A percentile compares a stretch with the other conserved stretches of the same genome.
These are phyloP conservation scores for Drosophila ironensis DNA, from an alignment of 1,140 invertebrate genomes.

Conservation along the genomic window DNA sequence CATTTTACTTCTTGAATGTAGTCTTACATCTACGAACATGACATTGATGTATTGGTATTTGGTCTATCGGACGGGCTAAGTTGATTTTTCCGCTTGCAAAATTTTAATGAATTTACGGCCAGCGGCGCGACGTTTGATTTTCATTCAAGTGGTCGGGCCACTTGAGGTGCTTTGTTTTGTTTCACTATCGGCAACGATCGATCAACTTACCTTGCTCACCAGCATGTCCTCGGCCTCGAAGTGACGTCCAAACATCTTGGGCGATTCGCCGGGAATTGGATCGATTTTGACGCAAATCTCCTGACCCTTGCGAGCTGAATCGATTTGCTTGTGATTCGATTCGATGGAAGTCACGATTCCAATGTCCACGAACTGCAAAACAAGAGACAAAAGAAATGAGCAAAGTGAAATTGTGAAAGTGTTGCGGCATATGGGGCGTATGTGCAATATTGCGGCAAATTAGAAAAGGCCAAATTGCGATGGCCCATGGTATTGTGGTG, in stretches of 20 bases:
- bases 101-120: constrained; percentile 16
- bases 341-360: constrained; percentile 98
- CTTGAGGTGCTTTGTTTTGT: constrained; percentile 2
- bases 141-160: neutral
- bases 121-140: constrained; percentile 2
- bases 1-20: no score
- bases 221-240: constrained; percentile 98
- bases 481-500: no score
- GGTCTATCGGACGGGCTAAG: constrained; percentile 15
- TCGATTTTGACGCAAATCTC: constrained; percentile 99
- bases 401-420: constrained; percentile 30
- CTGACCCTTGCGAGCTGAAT: constrained; percentile 96
- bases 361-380: constrained; percentile 94
- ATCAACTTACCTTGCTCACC: constrained; percentile 93
- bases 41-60: neutral
- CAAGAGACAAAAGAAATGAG: constrained; percentile 12
- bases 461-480: neutral
- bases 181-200: neutral
- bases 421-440: constrained; percentile 25
- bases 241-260: constrained; percentile 98
- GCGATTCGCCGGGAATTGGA: constrained; percentile 96
- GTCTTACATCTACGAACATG: no score
- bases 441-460: constrained; percentile 29
- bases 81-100: constrained; percentile 34
- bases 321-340: constrained; percentile 94